Conservation (phyloP, 2,113 vertebrate species). For the Oceanodroma tethys region DNA sequence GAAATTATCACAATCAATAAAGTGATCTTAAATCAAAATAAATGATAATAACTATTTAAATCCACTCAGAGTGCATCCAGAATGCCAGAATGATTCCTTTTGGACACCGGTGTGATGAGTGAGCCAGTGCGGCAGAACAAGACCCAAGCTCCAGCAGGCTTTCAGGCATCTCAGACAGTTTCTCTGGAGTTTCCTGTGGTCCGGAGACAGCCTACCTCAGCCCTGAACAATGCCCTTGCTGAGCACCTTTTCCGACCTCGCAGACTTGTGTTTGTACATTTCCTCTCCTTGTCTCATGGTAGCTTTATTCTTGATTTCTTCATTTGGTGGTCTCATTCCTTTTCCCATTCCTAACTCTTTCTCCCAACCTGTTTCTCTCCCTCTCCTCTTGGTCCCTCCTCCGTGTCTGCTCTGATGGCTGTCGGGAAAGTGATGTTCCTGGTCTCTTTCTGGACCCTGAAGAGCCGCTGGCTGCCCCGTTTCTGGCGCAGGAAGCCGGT, state of each 20-base stretch:
- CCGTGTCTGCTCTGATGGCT: accelerated
- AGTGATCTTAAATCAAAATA: background rate
- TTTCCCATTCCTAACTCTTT: background rate
- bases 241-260: background rate
- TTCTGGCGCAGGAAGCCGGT: accelerated
- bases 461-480: background rate
- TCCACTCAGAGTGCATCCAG: background rate
- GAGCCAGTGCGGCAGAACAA: background rate
- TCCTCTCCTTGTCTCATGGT: background rate
- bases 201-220: background rate
- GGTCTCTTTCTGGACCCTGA: background rate
- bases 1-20: background rate
- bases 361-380: background rate
- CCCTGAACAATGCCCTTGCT: background rate
- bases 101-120: accelerated
- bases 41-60: background rate
- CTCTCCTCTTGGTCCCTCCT: background rate
- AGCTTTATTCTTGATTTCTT: background rate
- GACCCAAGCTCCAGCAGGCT: background rate
- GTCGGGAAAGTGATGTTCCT: accelerated
- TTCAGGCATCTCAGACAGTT: background rate
- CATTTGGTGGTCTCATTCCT: background rate
- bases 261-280: background rate
- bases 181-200: background rate
- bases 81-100: background rate